A percentile compares a stretch with the other conserved stretches of the same genome.
phyloP scores from a whole-genome alignment of 2,888 invertebrate genomes.

The Liposcelis brunnea region DNA sequence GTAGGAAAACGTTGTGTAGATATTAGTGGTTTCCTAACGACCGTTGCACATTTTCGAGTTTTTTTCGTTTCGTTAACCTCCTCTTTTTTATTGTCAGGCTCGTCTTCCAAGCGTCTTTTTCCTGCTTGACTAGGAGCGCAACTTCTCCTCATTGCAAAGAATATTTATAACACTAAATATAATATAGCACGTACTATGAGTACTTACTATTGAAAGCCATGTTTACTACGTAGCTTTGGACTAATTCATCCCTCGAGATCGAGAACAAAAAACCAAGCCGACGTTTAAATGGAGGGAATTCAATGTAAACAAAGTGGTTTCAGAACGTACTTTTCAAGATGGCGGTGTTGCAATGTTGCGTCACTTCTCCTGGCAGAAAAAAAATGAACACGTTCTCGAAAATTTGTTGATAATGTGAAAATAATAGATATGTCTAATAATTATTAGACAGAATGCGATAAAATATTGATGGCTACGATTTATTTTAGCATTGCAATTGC shows the following conservation, averaged over 20 bases:
- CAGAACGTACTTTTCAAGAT: too few relatives aligned
- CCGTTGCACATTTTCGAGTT: not conserved
- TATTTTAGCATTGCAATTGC: too few relatives aligned
- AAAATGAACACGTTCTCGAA: too few relatives aligned
- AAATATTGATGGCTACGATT: too few relatives aligned
- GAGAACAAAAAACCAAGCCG: too few relatives aligned
- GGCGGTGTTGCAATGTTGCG: too few relatives aligned
- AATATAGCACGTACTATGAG: not conserved
- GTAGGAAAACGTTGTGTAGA: slow-evolving; percentile 5
- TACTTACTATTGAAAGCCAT: slow-evolving; percentile 8
- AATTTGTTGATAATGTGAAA: too few relatives aligned
- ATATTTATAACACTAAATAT: not conserved
- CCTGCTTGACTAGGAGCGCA: slow-evolving; percentile 17
- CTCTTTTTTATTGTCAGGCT: not conserved
- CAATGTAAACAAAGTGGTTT: too few relatives aligned
- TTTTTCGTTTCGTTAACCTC: not conserved
- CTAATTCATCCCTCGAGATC: not conserved
- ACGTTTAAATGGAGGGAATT: too few relatives aligned
- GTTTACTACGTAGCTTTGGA: not conserved
- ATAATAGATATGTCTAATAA: too few relatives aligned
- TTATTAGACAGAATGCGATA: too few relatives aligned
- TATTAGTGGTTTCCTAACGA: slow-evolving; percentile 1
- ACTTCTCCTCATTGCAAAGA: slow-evolving; percentile 16
- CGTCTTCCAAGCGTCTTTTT: not conserved
- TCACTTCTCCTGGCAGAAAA: too few relatives aligned